Base-by-base conservation (phyloP, 2,797 vertebrate genomes). In the Tamandua tetradactyla region DNA sequence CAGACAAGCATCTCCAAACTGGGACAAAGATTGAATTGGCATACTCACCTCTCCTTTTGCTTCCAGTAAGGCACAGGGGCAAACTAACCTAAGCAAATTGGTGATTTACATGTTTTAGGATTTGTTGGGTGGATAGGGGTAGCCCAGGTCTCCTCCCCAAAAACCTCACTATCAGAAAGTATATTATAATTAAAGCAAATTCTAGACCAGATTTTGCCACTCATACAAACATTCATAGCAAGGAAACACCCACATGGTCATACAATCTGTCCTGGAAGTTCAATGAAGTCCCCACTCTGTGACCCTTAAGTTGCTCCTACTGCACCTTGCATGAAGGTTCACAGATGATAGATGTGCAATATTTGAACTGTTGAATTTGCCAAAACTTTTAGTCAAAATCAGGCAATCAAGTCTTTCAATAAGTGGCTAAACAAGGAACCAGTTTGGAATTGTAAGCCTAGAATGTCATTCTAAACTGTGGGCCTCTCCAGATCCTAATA, bases 331-430 rank as follows among this genome's bases (percentile, higher is more conserved):
- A 30, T 83, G 66, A 83, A 88, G 32, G 14, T 71, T 68, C 69
- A 68, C 23, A 14, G 68, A 68, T 72, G 23, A 37, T 59, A 66
- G 14, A 49, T 80, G 13, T 87, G 22, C 15, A 89, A 7, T 42
- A 69, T 55, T 59, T 17, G 12, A 87, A 84, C 20, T 86, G 27
- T 20, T 72, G 71, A 89, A 89, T 89, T 66, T 93, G 64, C 42
- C 23, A 76, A 61, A 96, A 69, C 25, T 66, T 86, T 91, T 64
- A 75, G 74, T 81, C 75, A 94, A 44, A 95, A 90, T 96, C 71
- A 86, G 32, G 57, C 44, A 90, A 92, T 49, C 5, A 81, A 78
- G 15, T 37, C n/a, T 35, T 32, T 47, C 17, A 44, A 66, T 49
- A 90, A 82, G 62, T 57, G 20, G 23, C 42, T 55, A 79, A 91